A percentile compares a stretch with the other conserved stretches of the same genome.
Evolutionary conservation across 2,113 vertebrate genomes (phyloP).

Genomic region (Gymnocephalus cernua): DNA sequence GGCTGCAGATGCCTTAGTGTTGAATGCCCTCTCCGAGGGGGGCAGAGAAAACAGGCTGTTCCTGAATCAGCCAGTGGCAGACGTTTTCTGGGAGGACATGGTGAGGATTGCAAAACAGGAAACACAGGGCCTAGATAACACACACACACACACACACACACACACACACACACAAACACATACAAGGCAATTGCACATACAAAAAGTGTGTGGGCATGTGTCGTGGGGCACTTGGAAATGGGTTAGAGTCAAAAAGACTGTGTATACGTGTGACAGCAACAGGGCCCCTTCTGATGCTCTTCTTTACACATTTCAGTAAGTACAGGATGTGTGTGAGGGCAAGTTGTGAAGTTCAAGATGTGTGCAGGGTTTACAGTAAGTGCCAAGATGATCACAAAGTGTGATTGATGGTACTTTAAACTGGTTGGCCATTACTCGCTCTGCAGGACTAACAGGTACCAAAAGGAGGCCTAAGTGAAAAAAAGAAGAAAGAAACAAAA

Average conservation of each 20-base stretch:
- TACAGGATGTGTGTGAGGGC: conserved; percentile 46
- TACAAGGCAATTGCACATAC: conserved; percentile 16
- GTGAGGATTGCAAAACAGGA: conserved; percentile 81
- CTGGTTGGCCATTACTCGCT: neutral
- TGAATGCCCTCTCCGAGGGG: neutral
- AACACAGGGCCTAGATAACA: conserved; percentile 77
- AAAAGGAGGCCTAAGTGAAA: neutral
- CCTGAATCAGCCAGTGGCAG: conserved; percentile 66
- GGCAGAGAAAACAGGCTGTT: conserved; percentile 56
- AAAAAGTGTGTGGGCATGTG: conserved; percentile 49
- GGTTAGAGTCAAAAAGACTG: conserved; percentile 32
- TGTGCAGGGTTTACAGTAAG: neutral
- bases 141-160: conserved; percentile 10
- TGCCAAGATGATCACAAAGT: conserved; percentile 26
- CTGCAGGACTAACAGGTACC: conserved; percentile 40
- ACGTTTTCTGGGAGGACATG: conserved; percentile 66
- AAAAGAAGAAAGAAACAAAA: neutral
- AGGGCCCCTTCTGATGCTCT: conserved; percentile 49
- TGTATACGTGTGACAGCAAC: conserved; percentile 17
- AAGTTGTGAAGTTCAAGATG: conserved; percentile 34
- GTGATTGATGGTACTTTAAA: conserved; percentile 2
- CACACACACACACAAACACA: conserved; percentile 4
- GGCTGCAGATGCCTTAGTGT: neutral
- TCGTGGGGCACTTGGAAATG: conserved; percentile 37
- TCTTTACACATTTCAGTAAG: conserved; percentile 28